Conservation (phyloP, 1,140 invertebrate genomes). For the Chelonus insularis region DNA sequence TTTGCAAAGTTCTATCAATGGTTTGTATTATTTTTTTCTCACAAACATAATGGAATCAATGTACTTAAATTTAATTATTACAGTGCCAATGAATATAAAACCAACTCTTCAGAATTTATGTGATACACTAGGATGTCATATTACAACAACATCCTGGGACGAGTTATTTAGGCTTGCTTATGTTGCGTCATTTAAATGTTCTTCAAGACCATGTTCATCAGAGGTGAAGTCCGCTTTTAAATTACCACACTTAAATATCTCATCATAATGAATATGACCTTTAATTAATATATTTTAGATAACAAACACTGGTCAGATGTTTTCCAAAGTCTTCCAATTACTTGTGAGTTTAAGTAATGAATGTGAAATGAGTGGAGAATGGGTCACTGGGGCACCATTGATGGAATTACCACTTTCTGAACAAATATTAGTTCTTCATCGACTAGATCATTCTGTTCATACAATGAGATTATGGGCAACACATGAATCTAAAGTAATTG, state of each 20-base stretch:
- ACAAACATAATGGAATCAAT: no score
- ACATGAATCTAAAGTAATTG: conserved; percentile 68
- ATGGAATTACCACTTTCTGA: conserved; percentile 76
- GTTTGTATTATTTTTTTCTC: conserved; percentile 9
- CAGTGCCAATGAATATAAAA: conserved; percentile 67
- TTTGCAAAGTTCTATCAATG: conserved; percentile 29
- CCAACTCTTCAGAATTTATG: conserved; percentile 71
- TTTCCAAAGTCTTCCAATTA: conserved; percentile 66
- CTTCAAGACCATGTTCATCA: conserved; percentile 35
- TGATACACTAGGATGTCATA: conserved; percentile 75
- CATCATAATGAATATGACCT: conserved; percentile 13
- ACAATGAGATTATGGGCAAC: conserved; percentile 74
- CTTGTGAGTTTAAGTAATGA: conserved; percentile 68
- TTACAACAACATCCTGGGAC: conserved; percentile 75
- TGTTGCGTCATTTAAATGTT: conserved; percentile 43
- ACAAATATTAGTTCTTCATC: conserved; percentile 77
- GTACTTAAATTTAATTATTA: conserved; percentile 35
- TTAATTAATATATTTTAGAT: conserved; percentile 49
- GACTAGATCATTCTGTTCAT: conserved; percentile 78
- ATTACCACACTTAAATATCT: neutral
- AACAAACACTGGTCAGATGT: conserved; percentile 65
- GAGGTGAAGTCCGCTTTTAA: no score
- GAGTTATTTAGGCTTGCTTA: conserved; percentile 67
- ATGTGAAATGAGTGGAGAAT: conserved; percentile 70
- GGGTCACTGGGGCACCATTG: conserved; percentile 66